Evolutionary conservation across 2,113 vertebrate species (phyloP), one percentile per base, ranked within the genome.

Genomic region (Tragulus kanchil): DNA sequence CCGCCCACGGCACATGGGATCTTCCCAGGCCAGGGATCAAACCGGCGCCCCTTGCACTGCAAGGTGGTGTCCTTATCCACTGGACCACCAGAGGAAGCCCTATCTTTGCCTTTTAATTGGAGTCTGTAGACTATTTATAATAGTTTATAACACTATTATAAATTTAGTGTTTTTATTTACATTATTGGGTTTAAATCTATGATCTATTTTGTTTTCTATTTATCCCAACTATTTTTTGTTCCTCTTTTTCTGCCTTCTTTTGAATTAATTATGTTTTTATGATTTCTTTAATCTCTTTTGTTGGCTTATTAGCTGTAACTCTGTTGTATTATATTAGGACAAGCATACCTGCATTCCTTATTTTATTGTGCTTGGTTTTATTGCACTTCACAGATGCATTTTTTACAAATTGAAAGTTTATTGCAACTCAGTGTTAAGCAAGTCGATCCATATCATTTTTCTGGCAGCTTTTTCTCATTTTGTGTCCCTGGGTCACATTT

Each of bases 241-340:
- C 52, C 8, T 79, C 14, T 59, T 65, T 95, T 87, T 54, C 58
- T 45, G 28, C 28, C 13, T 92, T 42, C 75, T 54, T 84, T 90
- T 58, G 54, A 96, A 90, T 89, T 85, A 79, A 91, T 54, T 54
- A 58, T 62, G 17, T 52, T 95, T 94, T 92, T 89, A 89, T 73
- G 62, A 69, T 81, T 88, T 48, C 31, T 52, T 94, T 94, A 36
- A 89, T 89, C 83, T 95, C 28, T 11, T 83, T 86, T 87, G 21
- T 89, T 95, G 67, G 42, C 10, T 90, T 90, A 54, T 93, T 86
- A 92, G 85, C 54, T 83, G 6, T 78, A 93, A 77, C 17, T 93
- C 61, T 93, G 45, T 69, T 85, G 11, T 65, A 12, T 83, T 71
- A 13, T 54, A 52, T 54, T 75, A 86, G 25, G 11, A 58, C n/a